Evolutionary conservation across 1,140 invertebrate genomes (phyloP).

Genomic region (Drosophila arizonae): DNA sequence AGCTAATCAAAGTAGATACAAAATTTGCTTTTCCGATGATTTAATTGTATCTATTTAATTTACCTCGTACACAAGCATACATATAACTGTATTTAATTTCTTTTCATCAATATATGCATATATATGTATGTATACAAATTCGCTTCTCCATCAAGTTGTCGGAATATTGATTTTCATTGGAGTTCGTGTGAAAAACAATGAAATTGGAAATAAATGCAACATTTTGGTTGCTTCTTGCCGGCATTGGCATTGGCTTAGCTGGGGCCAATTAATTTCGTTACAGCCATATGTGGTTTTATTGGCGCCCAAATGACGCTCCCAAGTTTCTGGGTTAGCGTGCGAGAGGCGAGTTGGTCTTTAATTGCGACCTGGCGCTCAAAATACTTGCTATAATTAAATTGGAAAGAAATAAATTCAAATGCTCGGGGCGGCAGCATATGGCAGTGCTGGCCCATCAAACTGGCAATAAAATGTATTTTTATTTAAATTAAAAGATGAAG

Average conservation of each 20-base stretch:
- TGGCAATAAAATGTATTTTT: constrained; percentile 68
- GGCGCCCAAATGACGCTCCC: constrained; percentile 3
- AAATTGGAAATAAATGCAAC: not conserved
- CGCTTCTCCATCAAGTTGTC: too few relatives aligned
- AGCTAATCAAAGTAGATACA: too few relatives aligned
- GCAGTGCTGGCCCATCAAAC: constrained; percentile 34
- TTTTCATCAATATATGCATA: too few relatives aligned
- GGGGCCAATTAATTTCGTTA: not conserved
- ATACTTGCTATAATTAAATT: constrained; percentile 51
- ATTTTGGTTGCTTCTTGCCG: not conserved
- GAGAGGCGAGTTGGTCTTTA: not conserved
- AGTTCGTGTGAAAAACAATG: constrained; percentile 7
- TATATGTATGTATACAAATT: too few relatives aligned
- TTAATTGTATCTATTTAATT: too few relatives aligned
- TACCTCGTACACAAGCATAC: too few relatives aligned
- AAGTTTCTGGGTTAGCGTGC: not conserved
- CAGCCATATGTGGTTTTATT: constrained; percentile 12
- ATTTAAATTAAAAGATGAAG: constrained; percentile 67
- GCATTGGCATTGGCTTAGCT: constrained; percentile 4
- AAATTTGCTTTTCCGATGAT: too few relatives aligned
- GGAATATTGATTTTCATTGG: not conserved
- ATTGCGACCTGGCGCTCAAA: not conserved
- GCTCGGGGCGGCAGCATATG: not conserved
- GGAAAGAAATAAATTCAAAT: constrained; percentile 54
- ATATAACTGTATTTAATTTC: too few relatives aligned